These are phyloP conservation scores for Idaea straminata DNA, from an alignment of 2,888 invertebrate genomes.

Conservation along the genomic window DNA sequence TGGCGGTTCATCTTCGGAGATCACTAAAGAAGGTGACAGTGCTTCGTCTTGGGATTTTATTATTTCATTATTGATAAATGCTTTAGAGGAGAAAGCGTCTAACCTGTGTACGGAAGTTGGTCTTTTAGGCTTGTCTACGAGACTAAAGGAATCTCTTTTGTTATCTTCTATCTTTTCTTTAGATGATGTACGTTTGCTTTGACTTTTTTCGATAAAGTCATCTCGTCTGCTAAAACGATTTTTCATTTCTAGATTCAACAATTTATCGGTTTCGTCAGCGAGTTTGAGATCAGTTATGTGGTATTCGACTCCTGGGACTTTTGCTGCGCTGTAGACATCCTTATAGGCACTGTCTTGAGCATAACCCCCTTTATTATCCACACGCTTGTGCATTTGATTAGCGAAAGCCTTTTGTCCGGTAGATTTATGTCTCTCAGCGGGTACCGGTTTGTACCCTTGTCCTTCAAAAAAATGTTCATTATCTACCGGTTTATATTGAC, in stretches of 20 bases:
- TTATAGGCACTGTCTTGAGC: conserved; percentile 73
- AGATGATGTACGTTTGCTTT: conserved; percentile 59
- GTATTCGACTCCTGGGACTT: conserved; percentile 71
- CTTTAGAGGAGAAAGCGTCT: conserved; percentile 65
- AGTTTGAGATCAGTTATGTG: conserved; percentile 75
- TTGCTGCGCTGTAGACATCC: conserved; percentile 71
- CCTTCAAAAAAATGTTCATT: conserved; percentile 55
- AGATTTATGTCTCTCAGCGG: conserved; percentile 68
- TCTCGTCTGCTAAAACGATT: conserved; percentile 64
- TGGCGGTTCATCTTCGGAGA: conserved; percentile 61
- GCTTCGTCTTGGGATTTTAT: conserved; percentile 52
- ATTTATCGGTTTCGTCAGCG: conserved; percentile 73
- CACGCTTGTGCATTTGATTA: conserved; percentile 74
- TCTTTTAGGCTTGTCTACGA: conserved; percentile 62
- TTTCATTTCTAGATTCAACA: conserved; percentile 69
- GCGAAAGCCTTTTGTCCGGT: conserved; percentile 74
- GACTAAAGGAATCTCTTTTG: conserved; percentile 58
- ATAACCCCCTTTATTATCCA: conserved; percentile 76
- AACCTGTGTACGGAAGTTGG: conserved; percentile 62
- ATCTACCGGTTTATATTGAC: conserved; percentile 64
- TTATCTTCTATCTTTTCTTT: conserved; percentile 59
- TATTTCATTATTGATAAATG: conserved; percentile 66
- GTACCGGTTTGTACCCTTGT: conserved; percentile 61
- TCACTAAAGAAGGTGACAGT: conserved; percentile 49
- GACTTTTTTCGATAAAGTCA: conserved; percentile 60